A percentile compares a stretch with the other conserved stretches of the same genome.
Evolutionary conservation across 2,113 vertebrate species (phyloP).

Genomic region (Symphodus melops): DNA sequence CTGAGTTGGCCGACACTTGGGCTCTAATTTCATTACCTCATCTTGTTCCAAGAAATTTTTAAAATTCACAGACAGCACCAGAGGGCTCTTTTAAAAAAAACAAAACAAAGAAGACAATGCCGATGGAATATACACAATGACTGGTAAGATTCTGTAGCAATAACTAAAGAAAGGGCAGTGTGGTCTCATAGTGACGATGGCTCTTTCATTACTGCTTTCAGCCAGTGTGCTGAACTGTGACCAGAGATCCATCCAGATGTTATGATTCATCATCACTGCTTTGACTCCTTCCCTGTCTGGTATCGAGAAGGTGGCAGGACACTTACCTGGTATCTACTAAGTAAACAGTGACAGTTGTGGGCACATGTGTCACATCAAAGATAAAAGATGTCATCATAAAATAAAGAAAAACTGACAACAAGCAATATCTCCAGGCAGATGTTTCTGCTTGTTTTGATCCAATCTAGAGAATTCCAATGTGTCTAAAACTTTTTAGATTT

Average conservation of each 20-base stretch:
- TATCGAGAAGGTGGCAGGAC: constrained; percentile 3
- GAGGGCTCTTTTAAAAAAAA: neutral
- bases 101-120: too few species aligned
- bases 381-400: neutral
- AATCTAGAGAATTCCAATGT: neutral
- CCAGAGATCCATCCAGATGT: constrained; percentile 10
- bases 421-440: neutral
- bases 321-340: neutral
- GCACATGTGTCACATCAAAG: constrained; percentile 3
- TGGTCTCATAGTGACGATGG: neutral
- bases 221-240: constrained; percentile 20
- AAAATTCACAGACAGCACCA: neutral
- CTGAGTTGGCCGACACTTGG: constrained; percentile 17
- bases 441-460: neutral
- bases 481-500: constrained; percentile 19
- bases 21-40: constrained; percentile 12
- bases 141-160: neutral
- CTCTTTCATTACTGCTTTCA: constrained; percentile 30
- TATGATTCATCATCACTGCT: constrained; percentile 38
- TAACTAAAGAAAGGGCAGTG: constrained; percentile 1
- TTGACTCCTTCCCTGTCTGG: constrained; percentile 18
- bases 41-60: constrained; percentile 15
- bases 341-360: constrained; percentile 2
- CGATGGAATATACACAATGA: neutral
- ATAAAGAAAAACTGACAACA: neutral